Evolutionary conservation across 2,888 invertebrate genomes (phyloP).

Genomic region (Netelia inedita): DNA sequence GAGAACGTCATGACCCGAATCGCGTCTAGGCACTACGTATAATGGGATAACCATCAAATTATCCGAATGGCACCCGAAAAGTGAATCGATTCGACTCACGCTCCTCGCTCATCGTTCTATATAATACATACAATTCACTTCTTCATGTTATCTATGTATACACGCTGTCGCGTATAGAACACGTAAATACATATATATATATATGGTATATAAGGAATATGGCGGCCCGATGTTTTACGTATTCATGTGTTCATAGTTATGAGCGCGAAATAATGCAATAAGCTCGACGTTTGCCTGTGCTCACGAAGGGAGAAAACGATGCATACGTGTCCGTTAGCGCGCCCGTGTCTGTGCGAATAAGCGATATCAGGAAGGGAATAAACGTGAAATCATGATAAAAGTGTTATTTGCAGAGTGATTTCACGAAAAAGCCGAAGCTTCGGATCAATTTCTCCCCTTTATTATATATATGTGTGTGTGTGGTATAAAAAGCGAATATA

Average conservation of each 20-base stretch:
- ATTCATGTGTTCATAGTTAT: slow-evolving; percentile 53
- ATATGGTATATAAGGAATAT: neutral
- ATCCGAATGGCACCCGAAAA: slow-evolving; percentile 62
- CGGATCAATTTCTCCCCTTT: neutral
- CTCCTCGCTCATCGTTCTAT: slow-evolving; percentile 29
- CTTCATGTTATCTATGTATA: slow-evolving; percentile 3
- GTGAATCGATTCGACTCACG: slow-evolving; percentile 63
- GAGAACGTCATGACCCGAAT: slow-evolving; percentile 49
- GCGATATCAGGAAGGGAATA: slow-evolving; percentile 14
- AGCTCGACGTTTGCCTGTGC: slow-evolving; percentile 16
- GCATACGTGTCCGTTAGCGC: neutral
- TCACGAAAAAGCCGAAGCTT: neutral
- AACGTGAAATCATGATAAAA: slow-evolving; percentile 4
- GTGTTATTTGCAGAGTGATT: slow-evolving; percentile 32
- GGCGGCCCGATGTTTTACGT: slow-evolving; percentile 45
- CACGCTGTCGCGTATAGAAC: neutral
- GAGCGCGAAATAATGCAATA: slow-evolving; percentile 46
- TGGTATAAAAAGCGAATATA: slow-evolving; percentile 33
- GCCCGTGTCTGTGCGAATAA: slow-evolving; percentile 30
- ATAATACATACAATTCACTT: neutral
- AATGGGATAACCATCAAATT: slow-evolving; percentile 64
- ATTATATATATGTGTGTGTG: neutral
- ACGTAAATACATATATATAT: neutral
- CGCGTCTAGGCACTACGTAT: slow-evolving; percentile 26
- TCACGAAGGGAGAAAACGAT: slow-evolving; percentile 11